A percentile compares a stretch with the other conserved stretches of the same genome.
These are phyloP conservation scores for Coptotermes formosanus DNA, from an alignment of 1,140 invertebrate species.

Conservation along the genomic window DNA sequence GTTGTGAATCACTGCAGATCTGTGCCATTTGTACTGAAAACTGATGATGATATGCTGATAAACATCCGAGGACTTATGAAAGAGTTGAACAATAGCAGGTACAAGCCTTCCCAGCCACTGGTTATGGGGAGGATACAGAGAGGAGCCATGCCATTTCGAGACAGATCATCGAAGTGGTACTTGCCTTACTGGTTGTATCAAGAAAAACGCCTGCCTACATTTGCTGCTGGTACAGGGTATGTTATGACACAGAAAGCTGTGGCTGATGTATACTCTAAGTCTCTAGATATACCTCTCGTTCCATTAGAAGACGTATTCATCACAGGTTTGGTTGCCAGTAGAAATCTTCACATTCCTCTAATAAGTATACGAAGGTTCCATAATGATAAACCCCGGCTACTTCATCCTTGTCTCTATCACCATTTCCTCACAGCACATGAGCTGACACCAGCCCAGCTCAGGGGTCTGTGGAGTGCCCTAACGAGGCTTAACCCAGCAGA, in stretches of 20 bases:
- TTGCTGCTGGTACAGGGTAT: slow-evolving; percentile 85
- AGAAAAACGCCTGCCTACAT: slow-evolving; percentile 67
- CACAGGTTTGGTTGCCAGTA: slow-evolving; percentile 82
- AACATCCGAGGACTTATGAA: slow-evolving; percentile 72
- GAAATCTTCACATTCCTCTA: slow-evolving; percentile 43
- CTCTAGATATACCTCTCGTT: slow-evolving; percentile 69
- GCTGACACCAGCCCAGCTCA: neutral
- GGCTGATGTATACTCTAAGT: slow-evolving; percentile 61
- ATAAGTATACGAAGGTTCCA: neutral
- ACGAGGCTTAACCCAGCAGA: neutral
- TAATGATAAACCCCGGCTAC: neutral
- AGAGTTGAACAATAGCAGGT: slow-evolving; percentile 60
- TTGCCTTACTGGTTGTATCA: slow-evolving; percentile 14
- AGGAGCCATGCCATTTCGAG: slow-evolving; percentile 81
- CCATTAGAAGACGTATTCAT: slow-evolving; percentile 87
- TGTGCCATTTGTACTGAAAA: slow-evolving; percentile 76
- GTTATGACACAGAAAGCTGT: slow-evolving; percentile 68
- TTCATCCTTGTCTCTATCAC: slow-evolving; percentile 10
- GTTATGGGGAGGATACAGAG: slow-evolving; percentile 79
- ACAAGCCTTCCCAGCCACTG: slow-evolving; percentile 61
- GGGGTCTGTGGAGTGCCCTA: neutral
- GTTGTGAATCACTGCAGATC: slow-evolving; percentile 71
- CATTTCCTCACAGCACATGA: neutral
- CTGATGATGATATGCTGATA: slow-evolving; percentile 91
- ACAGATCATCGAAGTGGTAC: slow-evolving; percentile 75